A percentile compares a stretch with the other conserved stretches of the same genome.
Conservation (phyloP, 1,140 invertebrate genomes). For the Copidosoma floridanum region DNA sequence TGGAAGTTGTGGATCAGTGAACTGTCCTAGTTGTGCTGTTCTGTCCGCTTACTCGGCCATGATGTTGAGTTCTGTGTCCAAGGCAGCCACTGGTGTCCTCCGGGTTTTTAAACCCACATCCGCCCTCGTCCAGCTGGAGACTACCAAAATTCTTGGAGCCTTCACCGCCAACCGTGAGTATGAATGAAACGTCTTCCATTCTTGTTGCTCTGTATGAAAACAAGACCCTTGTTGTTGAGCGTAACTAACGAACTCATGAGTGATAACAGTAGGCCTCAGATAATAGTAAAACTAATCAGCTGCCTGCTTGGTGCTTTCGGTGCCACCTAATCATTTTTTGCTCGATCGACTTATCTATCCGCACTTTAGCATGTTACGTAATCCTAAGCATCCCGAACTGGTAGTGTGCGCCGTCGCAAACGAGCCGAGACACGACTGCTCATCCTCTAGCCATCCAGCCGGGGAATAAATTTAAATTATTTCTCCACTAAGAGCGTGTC, state of each 20-base stretch:
- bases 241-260: not conserved
- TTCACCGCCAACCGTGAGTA: constrained; percentile 64
- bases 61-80: constrained; percentile 66
- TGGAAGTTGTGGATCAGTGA: too few relatives aligned
- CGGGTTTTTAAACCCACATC: constrained; percentile 63
- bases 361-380: constrained; percentile 8
- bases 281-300: too few relatives aligned
- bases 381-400: too few relatives aligned
- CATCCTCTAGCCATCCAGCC: too few relatives aligned
- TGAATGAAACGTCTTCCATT: not conserved
- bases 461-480: too few relatives aligned
- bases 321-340: too few relatives aligned
- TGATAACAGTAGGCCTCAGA: too few relatives aligned
- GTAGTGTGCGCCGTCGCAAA: too few relatives aligned
- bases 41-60: constrained; percentile 51
- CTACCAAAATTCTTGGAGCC: constrained; percentile 57
- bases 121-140: constrained; percentile 58
- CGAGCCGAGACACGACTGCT: too few relatives aligned
- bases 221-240: too few relatives aligned
- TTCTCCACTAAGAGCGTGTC: too few relatives aligned
- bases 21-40: constrained; percentile 43
- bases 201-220: not conserved
- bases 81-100: constrained; percentile 61
- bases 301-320: not conserved
- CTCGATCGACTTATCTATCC: too few relatives aligned